Evolutionary conservation across 2,113 vertebrate species (phyloP).

Genomic region (Alosa alosa): DNA sequence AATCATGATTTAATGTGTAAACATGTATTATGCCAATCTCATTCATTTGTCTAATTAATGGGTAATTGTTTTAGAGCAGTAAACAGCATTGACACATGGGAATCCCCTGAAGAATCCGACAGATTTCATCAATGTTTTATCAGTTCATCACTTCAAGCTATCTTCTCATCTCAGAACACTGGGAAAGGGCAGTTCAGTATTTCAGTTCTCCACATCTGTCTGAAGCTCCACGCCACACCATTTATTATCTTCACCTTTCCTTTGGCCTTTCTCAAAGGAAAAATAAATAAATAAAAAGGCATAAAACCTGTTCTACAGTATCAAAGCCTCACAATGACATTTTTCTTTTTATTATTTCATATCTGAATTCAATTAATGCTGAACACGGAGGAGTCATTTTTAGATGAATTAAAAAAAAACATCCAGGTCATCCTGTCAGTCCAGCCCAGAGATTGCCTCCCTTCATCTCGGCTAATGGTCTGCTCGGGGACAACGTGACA

Average conservation of each 20-base stretch:
- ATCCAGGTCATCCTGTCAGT: not conserved
- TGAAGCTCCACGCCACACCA: not conserved
- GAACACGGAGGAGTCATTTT: not conserved
- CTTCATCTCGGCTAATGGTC: not conserved
- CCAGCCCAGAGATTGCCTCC: not conserved
- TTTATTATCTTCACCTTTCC: not conserved
- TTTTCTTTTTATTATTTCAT: not conserved
- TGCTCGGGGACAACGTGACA: not conserved
- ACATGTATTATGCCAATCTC: not conserved
- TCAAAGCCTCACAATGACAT: not conserved
- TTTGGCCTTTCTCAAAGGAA: not conserved
- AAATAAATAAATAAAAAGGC: not conserved
- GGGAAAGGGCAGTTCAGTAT: not conserved
- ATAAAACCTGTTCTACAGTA: not conserved
- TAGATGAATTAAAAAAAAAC: not conserved
- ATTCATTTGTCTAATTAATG: not conserved
- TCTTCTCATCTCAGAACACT: not conserved
- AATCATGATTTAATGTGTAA: not conserved
- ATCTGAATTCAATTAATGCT: not conserved
- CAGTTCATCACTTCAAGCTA: not conserved
- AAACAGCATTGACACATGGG: not conserved
- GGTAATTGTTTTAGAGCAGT: not conserved
- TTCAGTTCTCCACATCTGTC: not conserved
- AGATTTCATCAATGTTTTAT: not conserved
- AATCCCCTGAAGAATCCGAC: not conserved